Evolutionary conservation across 2,113 vertebrate species (phyloP), one percentile per base, ranked within the genome.

Genomic region (Vulpes lagopus): DNA sequence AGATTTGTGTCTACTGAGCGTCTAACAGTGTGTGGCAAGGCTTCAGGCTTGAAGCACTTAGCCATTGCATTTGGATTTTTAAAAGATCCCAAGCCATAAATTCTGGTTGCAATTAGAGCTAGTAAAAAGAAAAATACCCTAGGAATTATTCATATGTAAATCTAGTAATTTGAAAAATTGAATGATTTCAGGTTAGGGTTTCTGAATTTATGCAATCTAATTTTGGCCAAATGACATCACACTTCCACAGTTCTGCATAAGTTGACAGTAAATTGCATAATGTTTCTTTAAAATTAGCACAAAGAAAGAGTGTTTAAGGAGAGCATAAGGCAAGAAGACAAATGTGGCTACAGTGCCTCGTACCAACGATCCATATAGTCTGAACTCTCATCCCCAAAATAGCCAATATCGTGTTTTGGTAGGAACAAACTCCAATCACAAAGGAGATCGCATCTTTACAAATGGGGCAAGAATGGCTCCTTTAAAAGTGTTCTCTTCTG

Each of bases 121-220:
- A 69, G 57, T 59, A 17, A 96, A 95, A 95, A 95, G 84, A 90
- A 96, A 97, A 96, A 89, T 95, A 94, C 78, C 88, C 88, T 89
- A 92, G 73, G 92, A 97, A 73, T 95, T 97, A 96, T 95, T 95
- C 97, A 89, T 97, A 96, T 97, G 92, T 95, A 97, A 97, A 98
- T 96, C 49, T 97, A 80, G 78, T 94, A 97, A 96, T 96, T 93
- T 89, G 57, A 85, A 55, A 95, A 96, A 95, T 89, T 73, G 53
- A 94, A 90, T 96, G 38, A 97, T 95, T 51, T 96, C 96, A 97
- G 81, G 78, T 96, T 98, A 90, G 81, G 14, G 57, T 76, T 96
- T 97, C 91, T 96, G 60, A 95, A 96, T 97, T 89, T 95, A 69
- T 89, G 64, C 71, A 93, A 79, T 95, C 87, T 79, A 96, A 96